Conservation (phyloP, 2,113 vertebrate species). For the Larimichthys polyactis region DNA sequence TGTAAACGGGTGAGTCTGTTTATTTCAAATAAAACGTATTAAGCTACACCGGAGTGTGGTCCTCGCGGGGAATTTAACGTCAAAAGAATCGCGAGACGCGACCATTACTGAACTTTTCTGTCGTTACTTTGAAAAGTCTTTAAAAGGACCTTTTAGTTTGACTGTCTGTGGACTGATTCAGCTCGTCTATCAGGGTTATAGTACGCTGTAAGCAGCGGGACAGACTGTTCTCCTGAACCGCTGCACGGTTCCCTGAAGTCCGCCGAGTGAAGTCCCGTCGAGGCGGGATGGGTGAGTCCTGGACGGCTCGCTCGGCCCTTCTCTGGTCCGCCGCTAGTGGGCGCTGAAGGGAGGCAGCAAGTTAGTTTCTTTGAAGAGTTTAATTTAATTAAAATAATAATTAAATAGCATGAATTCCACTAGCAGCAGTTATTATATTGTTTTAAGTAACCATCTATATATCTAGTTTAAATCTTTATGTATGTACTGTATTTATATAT, state of each 20-base stretch:
- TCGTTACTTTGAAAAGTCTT: neutral
- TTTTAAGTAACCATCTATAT: neutral
- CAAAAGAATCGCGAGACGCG: neutral
- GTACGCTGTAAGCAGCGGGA: neutral
- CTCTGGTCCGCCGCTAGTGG: conserved; percentile 19
- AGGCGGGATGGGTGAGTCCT: conserved; percentile 29
- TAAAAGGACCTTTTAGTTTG: neutral
- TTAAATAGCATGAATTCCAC: neutral
- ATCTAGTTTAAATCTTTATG: no score
- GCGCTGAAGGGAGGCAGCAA: neutral
- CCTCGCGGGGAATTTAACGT: neutral
- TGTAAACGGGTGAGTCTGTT: neutral
- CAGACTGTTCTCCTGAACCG: neutral
- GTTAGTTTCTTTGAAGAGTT: neutral
- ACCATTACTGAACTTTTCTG: neutral
- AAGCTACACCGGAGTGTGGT: no score
- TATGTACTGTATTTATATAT: neutral
- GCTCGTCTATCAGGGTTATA: neutral
- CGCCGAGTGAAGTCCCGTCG: neutral
- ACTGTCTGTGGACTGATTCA: neutral
- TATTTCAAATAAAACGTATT: neutral
- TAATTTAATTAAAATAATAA: neutral
- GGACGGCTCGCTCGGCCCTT: neutral
- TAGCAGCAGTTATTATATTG: neutral
- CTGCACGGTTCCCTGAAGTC: neutral